Base-by-base conservation (phyloP, 1,140 invertebrate genomes). In the Drosophila sucinea region DNA sequence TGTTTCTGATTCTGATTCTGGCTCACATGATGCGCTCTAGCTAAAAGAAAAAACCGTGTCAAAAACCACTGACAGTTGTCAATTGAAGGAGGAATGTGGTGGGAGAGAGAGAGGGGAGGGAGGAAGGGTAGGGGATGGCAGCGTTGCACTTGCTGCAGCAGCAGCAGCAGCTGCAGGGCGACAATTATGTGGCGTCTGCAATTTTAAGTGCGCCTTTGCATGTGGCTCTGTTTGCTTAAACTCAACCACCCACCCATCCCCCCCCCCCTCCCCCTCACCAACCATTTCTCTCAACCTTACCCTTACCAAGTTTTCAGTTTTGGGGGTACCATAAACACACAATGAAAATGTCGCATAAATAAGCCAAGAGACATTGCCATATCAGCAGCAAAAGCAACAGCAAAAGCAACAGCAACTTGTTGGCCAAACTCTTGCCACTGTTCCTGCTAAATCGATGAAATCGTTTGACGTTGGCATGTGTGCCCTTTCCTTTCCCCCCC, bases 321-420 rank as follows among this genome's bases (percentile, higher is more conserved):
- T 57, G 35, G 32, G 38, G 7, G 17, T 17, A 51, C 67, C 79
- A 75, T 89, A 79, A 89, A 86, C 84, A 87, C 79, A 89, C 83
- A 77, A 86, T 86, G 79, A 87, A 89, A 89, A 83, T 81, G 85
- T 83, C 85, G 84, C 83, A 86, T 87, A 89, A 87, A 89, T 84
- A 82, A 82, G 67, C 54, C 54, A 64, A 66, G 61, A 69, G 60
- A 55, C 30, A 68, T 62, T 41, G 54, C 33, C 32, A 67, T 61
- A 68, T 44, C 79, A 67, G 51, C 64, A 38, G 62, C 23, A 41
- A 17, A 17, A 17, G 40, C 40, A 41, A 17, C 11, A 41, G 40
- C 40, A 30, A 11, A 3, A 51, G 25, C 44, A 51, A 8, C 44
- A 51, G 61, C 83, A 87, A 87, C 84, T 87, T 87, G 83, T 87